phyloP scores from a whole-genome alignment of 1,140 invertebrate genomes.

The Brachionus paranguensis region DNA sequence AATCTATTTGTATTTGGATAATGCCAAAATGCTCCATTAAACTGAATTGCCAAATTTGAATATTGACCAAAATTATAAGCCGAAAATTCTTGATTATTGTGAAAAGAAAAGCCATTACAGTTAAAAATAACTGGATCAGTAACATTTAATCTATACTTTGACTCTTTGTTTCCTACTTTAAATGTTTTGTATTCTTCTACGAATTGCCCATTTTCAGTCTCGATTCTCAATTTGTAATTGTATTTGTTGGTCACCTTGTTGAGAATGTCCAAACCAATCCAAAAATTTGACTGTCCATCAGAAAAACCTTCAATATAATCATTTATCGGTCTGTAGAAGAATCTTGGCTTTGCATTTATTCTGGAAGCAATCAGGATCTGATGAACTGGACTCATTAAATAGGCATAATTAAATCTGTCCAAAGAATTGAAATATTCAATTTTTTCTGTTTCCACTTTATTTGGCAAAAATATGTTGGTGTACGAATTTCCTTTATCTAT shows the following conservation, averaged over 20 bases:
- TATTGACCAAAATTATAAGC: background rate
- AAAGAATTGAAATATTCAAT: background rate
- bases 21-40: background rate
- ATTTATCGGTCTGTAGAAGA: background rate
- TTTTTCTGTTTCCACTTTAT: background rate
- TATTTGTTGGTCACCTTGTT: constrained; percentile 9
- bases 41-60: background rate
- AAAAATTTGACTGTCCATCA: constrained; percentile 30
- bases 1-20: too few species aligned
- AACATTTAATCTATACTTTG: background rate
- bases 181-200: constrained; percentile 3
- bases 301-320: constrained; percentile 18
- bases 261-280: constrained; percentile 26
- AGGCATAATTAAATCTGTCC: background rate
- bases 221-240: constrained; percentile 15
- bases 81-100: background rate
- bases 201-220: background rate
- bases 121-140: background rate
- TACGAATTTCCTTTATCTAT: background rate
- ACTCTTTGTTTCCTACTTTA: background rate
- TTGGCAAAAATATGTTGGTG: background rate
- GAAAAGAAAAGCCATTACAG: background rate
- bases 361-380: constrained; percentile 20
- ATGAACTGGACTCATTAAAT: background rate
- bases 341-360: background rate